Percentiles rank a stretch among this genome's conserved stretches.
phyloP scores from a whole-genome alignment of 2,113 vertebrate species.

The Progne subis region DNA sequence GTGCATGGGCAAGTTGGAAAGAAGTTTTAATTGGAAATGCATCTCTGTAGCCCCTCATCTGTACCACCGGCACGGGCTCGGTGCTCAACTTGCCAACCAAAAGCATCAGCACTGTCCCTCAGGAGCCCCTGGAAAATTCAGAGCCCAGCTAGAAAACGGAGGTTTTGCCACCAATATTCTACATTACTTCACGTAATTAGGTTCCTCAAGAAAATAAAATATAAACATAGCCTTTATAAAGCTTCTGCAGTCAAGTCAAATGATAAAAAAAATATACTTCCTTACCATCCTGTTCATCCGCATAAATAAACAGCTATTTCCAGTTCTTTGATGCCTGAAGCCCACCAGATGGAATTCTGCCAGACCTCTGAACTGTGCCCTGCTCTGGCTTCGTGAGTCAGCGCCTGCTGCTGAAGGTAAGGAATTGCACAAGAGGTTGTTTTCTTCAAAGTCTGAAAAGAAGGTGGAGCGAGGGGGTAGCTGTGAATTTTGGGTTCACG shows the following conservation, averaged over 20 bases:
- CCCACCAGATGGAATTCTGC: not conserved
- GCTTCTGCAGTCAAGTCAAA: not conserved
- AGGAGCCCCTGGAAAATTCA: not conserved
- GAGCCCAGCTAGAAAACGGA: not conserved
- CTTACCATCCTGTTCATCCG: not conserved
- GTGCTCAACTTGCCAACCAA: fast-evolving
- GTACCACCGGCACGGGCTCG: fast-evolving
- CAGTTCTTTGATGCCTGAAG: not conserved
- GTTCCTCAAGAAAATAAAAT: not conserved
- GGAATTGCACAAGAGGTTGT: not conserved
- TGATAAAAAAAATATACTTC: not conserved
- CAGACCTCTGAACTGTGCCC: not conserved
- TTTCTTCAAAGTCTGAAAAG: not conserved
- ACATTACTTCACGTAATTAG: not conserved
- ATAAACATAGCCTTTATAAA: not conserved
- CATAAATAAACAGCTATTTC: not conserved
- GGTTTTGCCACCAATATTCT: not conserved
- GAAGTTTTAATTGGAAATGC: not conserved
- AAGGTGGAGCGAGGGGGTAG: not conserved
- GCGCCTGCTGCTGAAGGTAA: not conserved
- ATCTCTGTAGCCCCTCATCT: not conserved
- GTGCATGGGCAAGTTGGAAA: not conserved
- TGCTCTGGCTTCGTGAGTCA: not conserved
- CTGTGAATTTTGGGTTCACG: not conserved
- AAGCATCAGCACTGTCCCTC: not conserved